Evolutionary conservation across 2,797 vertebrate genomes (phyloP).

Genomic region (Liasis olivaceus): DNA sequence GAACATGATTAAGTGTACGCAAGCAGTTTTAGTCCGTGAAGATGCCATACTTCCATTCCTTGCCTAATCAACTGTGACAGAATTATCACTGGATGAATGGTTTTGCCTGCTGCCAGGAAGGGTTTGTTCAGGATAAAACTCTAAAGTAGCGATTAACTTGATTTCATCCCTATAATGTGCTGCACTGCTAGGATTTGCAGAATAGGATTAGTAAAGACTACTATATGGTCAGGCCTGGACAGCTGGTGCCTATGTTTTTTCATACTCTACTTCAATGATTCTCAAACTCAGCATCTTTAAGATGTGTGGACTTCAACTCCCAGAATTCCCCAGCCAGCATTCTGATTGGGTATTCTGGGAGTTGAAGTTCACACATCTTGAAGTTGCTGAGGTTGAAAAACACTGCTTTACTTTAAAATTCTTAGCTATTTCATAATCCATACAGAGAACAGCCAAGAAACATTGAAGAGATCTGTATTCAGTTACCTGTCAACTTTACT

Average conservation of each 20-base stretch:
- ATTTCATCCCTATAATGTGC: constrained; percentile 97
- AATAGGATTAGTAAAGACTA: constrained; percentile 87
- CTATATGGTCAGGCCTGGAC: constrained; percentile 64
- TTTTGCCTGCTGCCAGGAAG: constrained; percentile 90
- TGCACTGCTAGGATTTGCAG: constrained; percentile 93
- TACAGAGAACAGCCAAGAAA: background rate
- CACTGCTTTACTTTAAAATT: background rate
- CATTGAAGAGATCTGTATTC: background rate
- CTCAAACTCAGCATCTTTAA: constrained; percentile 37
- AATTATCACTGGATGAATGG: constrained; percentile 92
- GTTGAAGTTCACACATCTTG: background rate
- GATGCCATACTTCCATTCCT: constrained; percentile 69
- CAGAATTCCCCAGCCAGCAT: background rate
- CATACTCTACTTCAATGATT: constrained; percentile 32
- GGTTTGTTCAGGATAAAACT: constrained; percentile 98
- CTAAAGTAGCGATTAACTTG: constrained; percentile 91
- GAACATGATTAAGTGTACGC: constrained; percentile 45
- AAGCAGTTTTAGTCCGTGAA: constrained; percentile 64
- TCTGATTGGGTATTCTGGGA: background rate
- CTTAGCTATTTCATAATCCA: background rate
- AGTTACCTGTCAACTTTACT: background rate
- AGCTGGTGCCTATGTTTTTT: constrained; percentile 69
- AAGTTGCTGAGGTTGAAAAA: background rate
- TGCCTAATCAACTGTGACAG: constrained; percentile 90
- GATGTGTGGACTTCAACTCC: background rate